Base-by-base conservation (phyloP, 2,113 vertebrate genomes). In the Girardinichthys multiradiatus region DNA sequence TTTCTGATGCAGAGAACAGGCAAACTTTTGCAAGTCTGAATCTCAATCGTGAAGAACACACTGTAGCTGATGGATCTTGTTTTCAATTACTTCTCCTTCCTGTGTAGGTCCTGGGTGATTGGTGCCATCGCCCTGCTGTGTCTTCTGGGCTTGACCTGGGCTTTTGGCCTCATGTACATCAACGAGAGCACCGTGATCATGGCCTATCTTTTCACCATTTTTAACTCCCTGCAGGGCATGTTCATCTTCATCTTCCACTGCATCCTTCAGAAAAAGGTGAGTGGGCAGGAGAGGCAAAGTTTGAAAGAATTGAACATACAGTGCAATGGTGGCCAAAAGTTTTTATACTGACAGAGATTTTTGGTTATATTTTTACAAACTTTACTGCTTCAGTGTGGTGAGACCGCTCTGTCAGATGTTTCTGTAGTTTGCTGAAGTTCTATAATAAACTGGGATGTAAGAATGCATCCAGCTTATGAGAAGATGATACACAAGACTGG, bases 221-320 rank as follows among this genome's bases (percentile, higher is more conserved):
- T 99, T 95, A 99, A 99, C 95, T 99, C 98, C 77, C 95, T 99
- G 75, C 98, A 99, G 94, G 98, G 98, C 90, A 99, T 99, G 98
- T 99, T 99, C 93, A 99, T 99, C 95, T 99, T 99, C 94, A 99
- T 99, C 95, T 99, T 99, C 93, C 98, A 99, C 94, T 99, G 98
- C 95, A 97, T 99, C 64, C 96, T 99, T 79, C 98, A 99, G 93
- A 99, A 99, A 92, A 99, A 99, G 97, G 98, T 99, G 94, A 95
- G 93, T 24, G 10, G 48, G 57, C 33, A 7, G 65, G 29, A 33
- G 15, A 39, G 54, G 63, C 31, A 35, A 68, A 35, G 51, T 10
- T 33, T 5, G 54, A 62, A 37, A 64, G 19, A 68, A 72, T 70
- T 66, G 51, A 66, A 51, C 26, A 33, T 39, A 51, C 7, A 51